phyloP scores from a whole-genome alignment of 2,797 vertebrate species.

The Phyllotis vaccarum region DNA sequence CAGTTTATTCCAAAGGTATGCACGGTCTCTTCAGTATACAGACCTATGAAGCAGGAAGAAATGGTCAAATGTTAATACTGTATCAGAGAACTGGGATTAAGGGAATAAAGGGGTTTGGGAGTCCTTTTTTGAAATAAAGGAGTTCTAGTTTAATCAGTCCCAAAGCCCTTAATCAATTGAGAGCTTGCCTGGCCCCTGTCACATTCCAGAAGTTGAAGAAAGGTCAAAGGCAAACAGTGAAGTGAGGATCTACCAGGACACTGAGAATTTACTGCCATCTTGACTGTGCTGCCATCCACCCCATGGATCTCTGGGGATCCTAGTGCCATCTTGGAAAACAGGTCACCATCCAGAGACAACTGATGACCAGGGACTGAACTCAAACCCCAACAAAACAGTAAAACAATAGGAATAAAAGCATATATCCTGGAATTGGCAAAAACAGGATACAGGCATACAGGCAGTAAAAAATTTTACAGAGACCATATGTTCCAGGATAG shows the following conservation, averaged over 20 bases:
- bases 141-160: conserved; percentile 14
- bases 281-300: not conserved
- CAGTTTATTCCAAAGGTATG: not conserved
- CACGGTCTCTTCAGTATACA: not conserved
- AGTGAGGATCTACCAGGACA: too few species aligned
- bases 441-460: too few species aligned
- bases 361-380: too few species aligned
- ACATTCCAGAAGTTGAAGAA: not conserved
- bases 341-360: too few species aligned
- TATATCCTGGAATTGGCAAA: too few species aligned
- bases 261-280: not conserved
- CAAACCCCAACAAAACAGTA: too few species aligned
- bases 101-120: not conserved
- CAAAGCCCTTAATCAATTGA: not conserved
- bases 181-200: not conserved
- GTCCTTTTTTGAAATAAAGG: not conserved
- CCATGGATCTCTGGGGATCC: not conserved
- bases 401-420: too few species aligned
- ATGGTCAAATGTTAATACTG: not conserved
- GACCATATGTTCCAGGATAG: too few species aligned
- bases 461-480: too few species aligned
- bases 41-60: not conserved
- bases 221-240: not conserved
- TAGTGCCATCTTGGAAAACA: too few species aligned
- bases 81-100: not conserved